phyloP scores from a whole-genome alignment of 2,888 invertebrate species.

The Zaprionus lineosus region DNA sequence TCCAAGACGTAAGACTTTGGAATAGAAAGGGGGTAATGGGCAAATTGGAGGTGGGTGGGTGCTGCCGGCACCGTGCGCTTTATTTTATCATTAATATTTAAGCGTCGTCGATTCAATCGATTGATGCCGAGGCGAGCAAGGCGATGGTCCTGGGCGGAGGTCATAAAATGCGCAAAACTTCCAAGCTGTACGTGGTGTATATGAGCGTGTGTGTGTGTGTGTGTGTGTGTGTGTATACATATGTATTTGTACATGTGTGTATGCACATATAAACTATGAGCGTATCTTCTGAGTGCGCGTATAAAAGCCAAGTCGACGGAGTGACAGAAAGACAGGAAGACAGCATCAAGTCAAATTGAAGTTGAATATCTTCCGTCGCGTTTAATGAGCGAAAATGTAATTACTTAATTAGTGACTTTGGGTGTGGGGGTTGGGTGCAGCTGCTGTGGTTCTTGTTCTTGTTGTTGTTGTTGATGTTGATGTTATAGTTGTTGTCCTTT shows the following conservation, averaged over 20 bases:
- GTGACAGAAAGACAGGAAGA: constrained; percentile 16
- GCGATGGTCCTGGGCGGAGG: constrained; percentile 8
- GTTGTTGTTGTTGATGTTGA: constrained; percentile 12
- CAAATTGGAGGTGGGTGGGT: not conserved
- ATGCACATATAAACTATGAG: too few relatives aligned
- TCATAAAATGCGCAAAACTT: constrained; percentile 59
- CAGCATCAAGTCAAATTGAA: constrained; percentile 67
- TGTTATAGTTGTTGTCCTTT: constrained; percentile 11
- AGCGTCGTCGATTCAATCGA: constrained; percentile 73
- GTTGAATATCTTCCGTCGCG: constrained; percentile 63
- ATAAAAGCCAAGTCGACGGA: constrained; percentile 30
- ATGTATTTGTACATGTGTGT: too few relatives aligned
- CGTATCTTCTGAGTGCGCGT: too few relatives aligned
- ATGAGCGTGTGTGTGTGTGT: constrained; percentile 5
- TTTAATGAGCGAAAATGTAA: constrained; percentile 78
- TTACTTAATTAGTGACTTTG: constrained; percentile 71
- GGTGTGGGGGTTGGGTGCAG: constrained; percentile 18
- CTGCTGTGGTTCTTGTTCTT: constrained; percentile 1
- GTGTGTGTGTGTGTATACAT: constrained; percentile 35
- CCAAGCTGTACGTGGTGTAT: constrained; percentile 4
- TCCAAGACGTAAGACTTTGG: not conserved
- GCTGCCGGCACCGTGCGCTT: constrained; percentile 41
- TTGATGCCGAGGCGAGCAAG: constrained; percentile 32
- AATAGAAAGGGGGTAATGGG: too few relatives aligned
- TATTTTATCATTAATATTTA: constrained; percentile 71